Evolutionary conservation across 92 coral and sea anemone genomes (phyloP), one percentile per base, ranked within the genome.

Genomic region (Meandrina meandrites): DNA sequence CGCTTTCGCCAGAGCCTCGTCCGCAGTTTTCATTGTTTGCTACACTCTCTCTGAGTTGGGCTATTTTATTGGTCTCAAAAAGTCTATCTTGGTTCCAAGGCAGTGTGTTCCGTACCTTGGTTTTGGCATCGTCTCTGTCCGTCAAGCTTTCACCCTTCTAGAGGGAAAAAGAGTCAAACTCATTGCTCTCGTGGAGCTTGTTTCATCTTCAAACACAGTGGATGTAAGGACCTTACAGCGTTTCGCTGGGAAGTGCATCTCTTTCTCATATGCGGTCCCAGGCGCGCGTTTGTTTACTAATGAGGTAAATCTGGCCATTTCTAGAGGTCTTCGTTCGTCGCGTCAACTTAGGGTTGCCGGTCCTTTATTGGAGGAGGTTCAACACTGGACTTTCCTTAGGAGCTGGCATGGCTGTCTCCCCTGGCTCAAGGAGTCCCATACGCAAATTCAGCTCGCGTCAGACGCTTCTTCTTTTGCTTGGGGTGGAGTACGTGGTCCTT

Each of bases 281-380:
- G 87, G 87, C 14, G 80, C 87, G 36, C 4, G n/a, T n/a, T n/a
- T 84, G 36, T 84, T 72, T 45, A 50, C 60, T 31, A 71, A 74
- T 28, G 88, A 74, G 24, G 47, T 72, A 5, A 84, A 84, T n/a
- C n/a, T 15, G 37, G 80, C 88, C 4, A 74, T 74, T 50, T 50
- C 79, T 4, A 75, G 6, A 40, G 88, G 30, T 9, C 35, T 36
- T 18, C 34, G 50, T 18, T 47, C 88, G 5, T 58, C 45, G n/a
- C 81, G 88, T 3, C 47, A 68, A 0, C 5, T 71, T 17, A 48
- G 22, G 15, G 51, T 85, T 42, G n/a, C n/a, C n/a, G n/a, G n/a
- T n/a, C 6, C 58, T 7, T 14, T 75, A 27, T 11, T 0, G 19
- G 19, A 75, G 32, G 79, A 75, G 45, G 34, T 75, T 2, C 0